Percentiles rank a stretch among this genome's conserved stretches.
Evolutionary conservation across 2,888 invertebrate species (phyloP).

Genomic region (Aradus depressus): DNA sequence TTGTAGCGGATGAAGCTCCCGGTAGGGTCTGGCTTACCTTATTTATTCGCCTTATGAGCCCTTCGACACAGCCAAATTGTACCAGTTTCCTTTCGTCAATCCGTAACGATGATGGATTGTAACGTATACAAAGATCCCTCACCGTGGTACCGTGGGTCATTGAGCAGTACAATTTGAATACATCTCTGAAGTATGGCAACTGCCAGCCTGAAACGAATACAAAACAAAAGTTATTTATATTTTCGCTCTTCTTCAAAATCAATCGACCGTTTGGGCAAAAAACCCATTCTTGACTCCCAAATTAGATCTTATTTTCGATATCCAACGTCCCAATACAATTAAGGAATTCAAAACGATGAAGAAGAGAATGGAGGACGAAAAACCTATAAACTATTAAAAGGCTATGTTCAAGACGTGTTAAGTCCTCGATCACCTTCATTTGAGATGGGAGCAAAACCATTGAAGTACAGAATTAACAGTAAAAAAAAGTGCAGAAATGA

Average conservation of each 20-base stretch:
- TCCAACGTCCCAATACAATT: no score
- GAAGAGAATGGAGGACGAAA: no score
- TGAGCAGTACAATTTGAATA: constrained; percentile 62
- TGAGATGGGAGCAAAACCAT: constrained; percentile 1
- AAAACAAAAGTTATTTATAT: background rate
- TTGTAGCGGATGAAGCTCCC: no score
- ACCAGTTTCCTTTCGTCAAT: constrained; percentile 73
- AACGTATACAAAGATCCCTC: constrained; percentile 59
- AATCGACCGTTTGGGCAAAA: no score
- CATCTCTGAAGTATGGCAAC: constrained; percentile 53
- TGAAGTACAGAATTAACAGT: background rate
- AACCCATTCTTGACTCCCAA: no score
- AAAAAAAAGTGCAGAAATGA: constrained; percentile 12
- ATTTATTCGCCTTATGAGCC: constrained; percentile 67
- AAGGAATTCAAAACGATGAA: no score
- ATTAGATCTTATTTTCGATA: no score
- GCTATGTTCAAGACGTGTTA: no score
- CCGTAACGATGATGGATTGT: constrained; percentile 59
- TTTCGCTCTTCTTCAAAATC: no score
- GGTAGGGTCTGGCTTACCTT: no score
- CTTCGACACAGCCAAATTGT: constrained; percentile 77
- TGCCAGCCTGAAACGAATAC: constrained; percentile 44
- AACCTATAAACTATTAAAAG: no score
- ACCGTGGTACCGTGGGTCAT: constrained; percentile 68
- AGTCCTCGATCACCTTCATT: no score